Base-by-base conservation (phyloP, 2,797 vertebrate species). In the Hoplostethus mediterraneus region DNA sequence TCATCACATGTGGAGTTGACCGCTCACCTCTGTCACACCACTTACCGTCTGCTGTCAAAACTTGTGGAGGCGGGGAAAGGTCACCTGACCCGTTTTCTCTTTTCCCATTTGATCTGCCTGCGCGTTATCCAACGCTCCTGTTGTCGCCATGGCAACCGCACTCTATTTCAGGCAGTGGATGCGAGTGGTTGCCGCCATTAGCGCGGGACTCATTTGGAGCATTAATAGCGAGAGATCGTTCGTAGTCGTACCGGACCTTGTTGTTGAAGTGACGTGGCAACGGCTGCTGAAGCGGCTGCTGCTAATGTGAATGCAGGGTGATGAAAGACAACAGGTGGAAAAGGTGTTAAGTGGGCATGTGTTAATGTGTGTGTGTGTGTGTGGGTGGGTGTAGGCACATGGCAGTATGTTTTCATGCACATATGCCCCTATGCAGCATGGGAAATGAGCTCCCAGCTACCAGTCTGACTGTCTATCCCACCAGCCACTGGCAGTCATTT, bases 291-390 rank as follows among this genome's bases (percentile, higher is more conserved):
- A 73, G 44, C 8, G 5, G 67, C 67, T 69, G 62, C 64, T 68
- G 71, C 72, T 79, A 60, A 62, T 65, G 47, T 71, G 63, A 10
- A 59, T 36, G 33, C 4, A 40, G 9, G 9, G 77, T 62, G 77
- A 67, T 75, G 67, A 76, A 47, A 48, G 70, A 64, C 65, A 71
- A 73, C 75, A 83, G 57, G 69, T 71, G 66, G 73, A 40, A 68
- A 5, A 58, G 31, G 54, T 57, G 38, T 49, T 54, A 48, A 48
- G 16, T 52, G 55, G 68, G 58, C 30, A 17, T 55, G 71, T 12
- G 12, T 42, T 42, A 42, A 11, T 69, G 68, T 40, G 12, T 25
- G 68, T 40, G 12, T 25, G 28, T 73, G 79, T 56, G 56, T 57
- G 47, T 11, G 10, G 48, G 36, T 30, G 58, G 67, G 54, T 11